Base-by-base conservation (phyloP, 2,113 vertebrate genomes). In the Engraulis encrasicolus region DNA sequence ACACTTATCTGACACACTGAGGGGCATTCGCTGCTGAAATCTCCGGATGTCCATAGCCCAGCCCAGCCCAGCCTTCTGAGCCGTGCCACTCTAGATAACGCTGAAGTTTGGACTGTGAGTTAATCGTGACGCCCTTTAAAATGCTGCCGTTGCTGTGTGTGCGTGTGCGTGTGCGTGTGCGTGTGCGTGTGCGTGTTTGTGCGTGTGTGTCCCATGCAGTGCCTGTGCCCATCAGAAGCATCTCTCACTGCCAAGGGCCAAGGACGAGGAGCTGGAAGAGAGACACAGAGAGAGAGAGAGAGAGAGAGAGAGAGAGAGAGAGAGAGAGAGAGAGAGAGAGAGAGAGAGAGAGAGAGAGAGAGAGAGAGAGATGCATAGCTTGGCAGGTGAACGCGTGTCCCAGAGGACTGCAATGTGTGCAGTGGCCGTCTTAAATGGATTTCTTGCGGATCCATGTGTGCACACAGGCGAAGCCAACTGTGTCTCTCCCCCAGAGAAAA, bases 341-440 rank as follows among this genome's bases (percentile, higher is more conserved):
- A 66, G 58, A 23, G 58, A 27, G 6, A 31, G 4, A 15, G 66
- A 23, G 61, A 74, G n/a, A 23, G 20, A 6, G 54, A 66, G 58
- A 66, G 58, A 23, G 58, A 27, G 6, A 31, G 4, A 15, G 14
- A 17, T 20, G 52, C 23, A 36, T 14, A 14, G 66, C 27, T 17
- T n/a, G n/a, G 40, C 40, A 34, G 23, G 66, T 14, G 66, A 74
- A 15, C 17, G 2, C 54, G 14, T 0, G 1, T 2, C 12, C 66
- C 31, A 34, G 66, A 34, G 27, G 27, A 27, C 14, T 11, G 66
- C 66, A 36, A 74, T n/a, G 50, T 36, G 66, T 83, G 48, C 40
- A 83, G 82, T 50, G 71, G 66, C 38, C 81, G 36, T 34, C 79
- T 84, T 40, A 80, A 84, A 82, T 82, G 27, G 80, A 85, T 85